phyloP scores from a whole-genome alignment of 2,113 vertebrate genomes.

The Martes martes region DNA sequence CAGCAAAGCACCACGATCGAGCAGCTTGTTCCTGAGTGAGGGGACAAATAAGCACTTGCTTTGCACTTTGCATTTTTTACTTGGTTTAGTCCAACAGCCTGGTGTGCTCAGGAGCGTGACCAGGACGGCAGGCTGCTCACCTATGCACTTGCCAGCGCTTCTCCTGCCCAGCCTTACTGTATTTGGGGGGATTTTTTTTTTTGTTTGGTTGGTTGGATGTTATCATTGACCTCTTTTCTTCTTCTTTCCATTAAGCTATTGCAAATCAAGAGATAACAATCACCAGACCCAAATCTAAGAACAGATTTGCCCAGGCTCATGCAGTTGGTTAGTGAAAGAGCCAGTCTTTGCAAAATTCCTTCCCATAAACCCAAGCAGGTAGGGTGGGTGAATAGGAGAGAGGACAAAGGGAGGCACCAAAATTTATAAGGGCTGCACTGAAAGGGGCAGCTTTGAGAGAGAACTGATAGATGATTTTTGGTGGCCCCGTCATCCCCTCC shows the following conservation, averaged over 20 bases:
- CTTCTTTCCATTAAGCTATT: not conserved
- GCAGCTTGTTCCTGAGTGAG: not conserved
- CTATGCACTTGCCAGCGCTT: not conserved
- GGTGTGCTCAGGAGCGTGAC: accelerated
- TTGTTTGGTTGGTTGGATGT: not conserved
- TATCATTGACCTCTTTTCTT: not conserved
- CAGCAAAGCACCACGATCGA: not conserved
- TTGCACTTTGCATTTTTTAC: not conserved
- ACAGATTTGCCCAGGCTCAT: not conserved
- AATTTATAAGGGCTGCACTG: not conserved
- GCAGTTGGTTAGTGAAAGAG: not conserved
- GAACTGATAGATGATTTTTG: not conserved
- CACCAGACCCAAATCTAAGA: not conserved
- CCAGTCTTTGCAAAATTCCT: not conserved
- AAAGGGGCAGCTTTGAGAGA: not conserved
- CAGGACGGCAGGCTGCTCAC: too few species aligned
- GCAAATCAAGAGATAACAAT: constrained; percentile 6
- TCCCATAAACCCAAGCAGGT: not conserved
- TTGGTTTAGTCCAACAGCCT: not conserved
- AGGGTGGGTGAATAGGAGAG: not conserved
- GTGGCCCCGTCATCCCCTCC: not conserved
- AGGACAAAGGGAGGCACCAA: not conserved
- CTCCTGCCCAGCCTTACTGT: not conserved
- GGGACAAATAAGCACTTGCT: not conserved
- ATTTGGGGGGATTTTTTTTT: not conserved